These are phyloP conservation scores for Carcharodon carcharias DNA, from an alignment of 2,797 vertebrate species.

Conservation along the genomic window DNA sequence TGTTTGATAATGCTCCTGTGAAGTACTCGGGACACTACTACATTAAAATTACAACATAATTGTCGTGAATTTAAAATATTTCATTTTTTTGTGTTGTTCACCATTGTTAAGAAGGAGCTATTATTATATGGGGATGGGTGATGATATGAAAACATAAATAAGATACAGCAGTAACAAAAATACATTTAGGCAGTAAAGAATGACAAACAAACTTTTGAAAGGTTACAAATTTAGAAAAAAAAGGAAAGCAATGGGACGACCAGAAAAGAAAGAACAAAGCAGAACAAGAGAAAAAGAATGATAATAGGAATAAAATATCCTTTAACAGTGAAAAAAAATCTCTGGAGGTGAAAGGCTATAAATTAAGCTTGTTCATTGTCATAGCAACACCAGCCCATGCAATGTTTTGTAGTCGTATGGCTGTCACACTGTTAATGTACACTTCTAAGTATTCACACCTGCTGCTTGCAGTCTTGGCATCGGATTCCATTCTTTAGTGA, in stretches of 20 bases:
- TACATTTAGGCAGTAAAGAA: not conserved
- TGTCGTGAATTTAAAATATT: not conserved
- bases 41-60: not conserved
- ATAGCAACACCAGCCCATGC: not conserved
- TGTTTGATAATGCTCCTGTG: not conserved
- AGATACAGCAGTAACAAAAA: not conserved
- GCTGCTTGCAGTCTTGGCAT: not conserved
- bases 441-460: slow-evolving; percentile 19
- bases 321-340: not conserved
- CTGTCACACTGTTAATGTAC: slow-evolving; percentile 26
- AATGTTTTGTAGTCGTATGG: not conserved
- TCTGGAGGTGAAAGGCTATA: not conserved
- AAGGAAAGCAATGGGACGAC: not conserved
- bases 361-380: not conserved
- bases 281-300: not conserved
- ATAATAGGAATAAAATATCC: not conserved
- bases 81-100: not conserved
- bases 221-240: not conserved
- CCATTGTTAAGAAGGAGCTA: not conserved
- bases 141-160: not conserved
- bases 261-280: not conserved
- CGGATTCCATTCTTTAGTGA: not conserved
- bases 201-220: not conserved
- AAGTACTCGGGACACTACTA: not conserved
- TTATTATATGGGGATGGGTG: not conserved